A percentile compares a stretch with the other conserved stretches of the same genome.
Evolutionary conservation across 2,888 invertebrate species (phyloP).

Genomic region (Patella depressa): DNA sequence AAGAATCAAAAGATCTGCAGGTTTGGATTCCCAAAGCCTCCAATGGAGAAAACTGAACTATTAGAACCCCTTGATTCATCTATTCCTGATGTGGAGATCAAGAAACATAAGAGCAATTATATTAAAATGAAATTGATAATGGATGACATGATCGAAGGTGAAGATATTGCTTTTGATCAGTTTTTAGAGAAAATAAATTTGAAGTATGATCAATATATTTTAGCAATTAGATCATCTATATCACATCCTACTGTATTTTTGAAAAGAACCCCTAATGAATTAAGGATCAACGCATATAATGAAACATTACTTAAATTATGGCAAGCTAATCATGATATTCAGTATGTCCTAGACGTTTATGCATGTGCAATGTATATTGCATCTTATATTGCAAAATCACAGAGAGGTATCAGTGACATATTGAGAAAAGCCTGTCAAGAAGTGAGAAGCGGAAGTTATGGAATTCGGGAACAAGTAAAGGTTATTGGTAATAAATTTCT

Average conservation of each 20-base stretch:
- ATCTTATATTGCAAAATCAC: slow-evolving; percentile 42
- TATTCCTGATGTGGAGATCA: neutral
- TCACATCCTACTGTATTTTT: slow-evolving; percentile 24
- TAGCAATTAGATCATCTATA: neutral
- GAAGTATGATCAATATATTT: slow-evolving; percentile 9
- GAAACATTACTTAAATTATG: neutral
- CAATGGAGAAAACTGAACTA: slow-evolving; percentile 8
- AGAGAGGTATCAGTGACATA: slow-evolving; percentile 43
- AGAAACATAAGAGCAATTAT: neutral
- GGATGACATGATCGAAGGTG: neutral
- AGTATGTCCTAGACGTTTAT: slow-evolving; percentile 11
- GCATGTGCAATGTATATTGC: slow-evolving; percentile 34
- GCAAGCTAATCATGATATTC: slow-evolving; percentile 18
- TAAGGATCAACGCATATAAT: slow-evolving; percentile 32
- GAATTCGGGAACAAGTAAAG: slow-evolving; percentile 34
- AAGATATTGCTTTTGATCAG: neutral
- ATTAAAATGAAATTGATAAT: neutral
- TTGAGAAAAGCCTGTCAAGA: slow-evolving; percentile 38
- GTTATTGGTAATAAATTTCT: slow-evolving; percentile 35
- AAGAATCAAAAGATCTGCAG: neutral
- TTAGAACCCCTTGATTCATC: slow-evolving; percentile 14
- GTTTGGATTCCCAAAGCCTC: slow-evolving; percentile 15
- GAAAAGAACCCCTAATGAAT: slow-evolving; percentile 26
- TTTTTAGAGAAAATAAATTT: neutral
- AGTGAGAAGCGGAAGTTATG: slow-evolving; percentile 24